These are phyloP conservation scores for Kryptolebias marmoratus DNA, from an alignment of 2,113 vertebrate species.

Conservation along the genomic window DNA sequence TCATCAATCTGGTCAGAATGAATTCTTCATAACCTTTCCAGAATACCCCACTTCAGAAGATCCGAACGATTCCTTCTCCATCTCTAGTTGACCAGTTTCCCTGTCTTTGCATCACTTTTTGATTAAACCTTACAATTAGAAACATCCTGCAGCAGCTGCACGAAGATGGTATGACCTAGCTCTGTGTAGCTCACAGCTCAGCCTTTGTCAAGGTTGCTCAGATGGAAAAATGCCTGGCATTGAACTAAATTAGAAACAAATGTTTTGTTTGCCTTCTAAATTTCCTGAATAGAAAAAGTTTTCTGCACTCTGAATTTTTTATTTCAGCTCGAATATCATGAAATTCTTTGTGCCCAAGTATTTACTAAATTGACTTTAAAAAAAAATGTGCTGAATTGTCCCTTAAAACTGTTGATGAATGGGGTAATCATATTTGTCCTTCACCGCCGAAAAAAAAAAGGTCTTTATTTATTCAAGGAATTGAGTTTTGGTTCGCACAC, in stretches of 20 bases:
- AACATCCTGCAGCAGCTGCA: too few relatives aligned
- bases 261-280: neutral
- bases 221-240: neutral
- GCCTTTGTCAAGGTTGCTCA: neutral
- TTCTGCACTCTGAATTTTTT: neutral
- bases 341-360: neutral
- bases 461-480: constrained; percentile 21
- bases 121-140: too few relatives aligned
- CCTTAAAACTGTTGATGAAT: neutral
- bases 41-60: too few relatives aligned
- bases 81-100: too few relatives aligned
- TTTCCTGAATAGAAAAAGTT: neutral
- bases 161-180: too few relatives aligned
- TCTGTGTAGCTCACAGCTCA: neutral
- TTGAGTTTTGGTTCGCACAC: constrained; percentile 14
- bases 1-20: too few relatives aligned
- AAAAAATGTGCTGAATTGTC: neutral
- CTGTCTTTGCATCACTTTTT: too few relatives aligned
- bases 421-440: constrained; percentile 12
- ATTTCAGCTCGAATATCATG: neutral
- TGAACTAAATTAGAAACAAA: neutral
- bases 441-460: neutral
- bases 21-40: too few relatives aligned
- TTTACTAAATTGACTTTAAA: neutral
- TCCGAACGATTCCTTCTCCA: too few relatives aligned